Percentiles rank a stretch among this genome's conserved stretches.
Evolutionary conservation across 2,113 vertebrate genomes (phyloP).

Genomic region (Holacanthus passer): DNA sequence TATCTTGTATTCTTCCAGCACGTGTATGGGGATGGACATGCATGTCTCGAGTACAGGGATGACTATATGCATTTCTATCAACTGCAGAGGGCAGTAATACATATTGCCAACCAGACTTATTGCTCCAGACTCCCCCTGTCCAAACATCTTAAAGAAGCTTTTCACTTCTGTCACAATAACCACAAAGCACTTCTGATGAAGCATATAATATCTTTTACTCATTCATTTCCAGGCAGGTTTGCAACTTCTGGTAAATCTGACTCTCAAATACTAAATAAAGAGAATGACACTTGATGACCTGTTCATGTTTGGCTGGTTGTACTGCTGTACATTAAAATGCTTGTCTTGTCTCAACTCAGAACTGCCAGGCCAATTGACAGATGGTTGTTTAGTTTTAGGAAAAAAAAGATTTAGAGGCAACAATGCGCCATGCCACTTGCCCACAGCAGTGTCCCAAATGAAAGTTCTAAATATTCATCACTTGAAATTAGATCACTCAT

Average conservation of each 20-base stretch:
- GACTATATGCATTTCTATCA: not conserved
- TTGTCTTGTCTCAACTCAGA: not conserved
- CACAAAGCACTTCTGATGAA: not conserved
- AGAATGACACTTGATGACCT: conserved; percentile 3
- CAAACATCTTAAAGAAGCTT: not conserved
- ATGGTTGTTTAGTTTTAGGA: conserved; percentile 58
- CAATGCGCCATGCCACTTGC: conserved; percentile 54
- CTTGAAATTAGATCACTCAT: conserved; percentile 41
- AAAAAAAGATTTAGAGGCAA: not conserved
- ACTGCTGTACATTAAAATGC: not conserved
- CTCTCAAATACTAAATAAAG: conserved; percentile 13
- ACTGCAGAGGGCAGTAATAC: not conserved
- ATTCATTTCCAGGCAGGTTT: not conserved
- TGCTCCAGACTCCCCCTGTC: too few species aligned
- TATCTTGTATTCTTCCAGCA: not conserved
- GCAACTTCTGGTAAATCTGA: not conserved
- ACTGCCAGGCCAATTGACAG: conserved; percentile 53
- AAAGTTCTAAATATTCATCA: conserved; percentile 55
- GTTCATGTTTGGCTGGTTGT: not conserved
- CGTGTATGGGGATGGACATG: not conserved
- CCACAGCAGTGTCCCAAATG: conserved; percentile 62
- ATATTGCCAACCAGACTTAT: not conserved
- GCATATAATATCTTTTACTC: not conserved
- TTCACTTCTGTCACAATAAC: not conserved
- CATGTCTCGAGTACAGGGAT: not conserved